Evolutionary conservation across 2,113 vertebrate genomes (phyloP).

Genomic region (Psittacus erithacus): DNA sequence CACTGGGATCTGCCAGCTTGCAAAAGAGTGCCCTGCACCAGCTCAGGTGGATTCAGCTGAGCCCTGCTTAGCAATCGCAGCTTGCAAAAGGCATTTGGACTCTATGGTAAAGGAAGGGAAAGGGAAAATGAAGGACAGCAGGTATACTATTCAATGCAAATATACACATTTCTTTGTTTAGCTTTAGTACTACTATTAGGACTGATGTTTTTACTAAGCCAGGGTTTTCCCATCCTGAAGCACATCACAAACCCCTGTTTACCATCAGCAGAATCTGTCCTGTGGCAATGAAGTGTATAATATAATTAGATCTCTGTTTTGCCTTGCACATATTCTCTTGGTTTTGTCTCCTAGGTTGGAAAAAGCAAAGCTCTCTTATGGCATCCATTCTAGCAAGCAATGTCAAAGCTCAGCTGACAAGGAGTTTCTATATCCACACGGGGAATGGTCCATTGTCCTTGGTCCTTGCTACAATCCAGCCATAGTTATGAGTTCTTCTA

Average conservation of each 20-base stretch:
- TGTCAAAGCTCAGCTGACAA: background rate
- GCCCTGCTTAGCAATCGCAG: background rate
- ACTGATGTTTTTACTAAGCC: background rate
- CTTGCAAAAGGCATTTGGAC: background rate
- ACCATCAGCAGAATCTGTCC: background rate
- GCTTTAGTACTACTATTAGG: background rate
- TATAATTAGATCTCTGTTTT: background rate
- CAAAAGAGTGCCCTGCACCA: background rate
- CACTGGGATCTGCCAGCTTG: background rate
- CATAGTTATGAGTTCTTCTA: background rate
- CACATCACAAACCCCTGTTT: rapidly evolving
- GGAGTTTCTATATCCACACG: background rate
- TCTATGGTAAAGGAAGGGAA: background rate
- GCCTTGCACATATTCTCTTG: background rate
- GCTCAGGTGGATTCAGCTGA: background rate
- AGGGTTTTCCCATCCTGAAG: background rate
- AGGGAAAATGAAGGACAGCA: background rate
- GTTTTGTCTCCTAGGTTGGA: background rate
- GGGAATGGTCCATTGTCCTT: background rate
- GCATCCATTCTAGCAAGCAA: background rate
- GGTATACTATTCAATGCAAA: background rate
- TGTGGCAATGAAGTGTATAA: background rate
- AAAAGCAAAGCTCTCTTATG: background rate
- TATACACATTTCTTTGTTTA: background rate
- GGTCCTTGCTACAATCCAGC: background rate